phyloP scores from a whole-genome alignment of 2,888 invertebrate genomes.

The Xanthia icteritia region DNA sequence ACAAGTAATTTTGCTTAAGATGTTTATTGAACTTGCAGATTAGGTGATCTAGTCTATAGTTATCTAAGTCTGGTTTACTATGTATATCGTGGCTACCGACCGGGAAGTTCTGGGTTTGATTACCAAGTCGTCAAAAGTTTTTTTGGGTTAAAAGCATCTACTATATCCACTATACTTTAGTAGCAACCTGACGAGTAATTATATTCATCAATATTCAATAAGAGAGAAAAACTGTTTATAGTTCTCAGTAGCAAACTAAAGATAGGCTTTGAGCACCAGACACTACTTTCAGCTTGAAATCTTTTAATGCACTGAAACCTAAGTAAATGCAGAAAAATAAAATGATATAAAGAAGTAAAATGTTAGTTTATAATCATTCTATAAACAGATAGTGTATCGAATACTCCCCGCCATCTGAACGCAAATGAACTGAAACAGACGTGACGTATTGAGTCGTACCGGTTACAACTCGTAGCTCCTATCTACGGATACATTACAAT shows the following conservation, averaged over 20 bases:
- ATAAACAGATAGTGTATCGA: neutral
- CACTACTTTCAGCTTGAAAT: neutral
- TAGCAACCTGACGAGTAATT: too few species aligned
- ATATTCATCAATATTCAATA: too few species aligned
- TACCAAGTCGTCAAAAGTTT: neutral
- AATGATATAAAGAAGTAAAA: neutral
- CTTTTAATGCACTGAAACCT: neutral
- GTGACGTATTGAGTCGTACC: neutral
- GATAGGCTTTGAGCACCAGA: neutral
- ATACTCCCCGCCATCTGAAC: neutral
- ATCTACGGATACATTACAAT: conserved; percentile 25
- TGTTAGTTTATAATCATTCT: neutral
- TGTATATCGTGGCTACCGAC: neutral
- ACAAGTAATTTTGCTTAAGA: neutral
- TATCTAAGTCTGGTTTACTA: neutral
- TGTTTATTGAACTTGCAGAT: conserved; percentile 32
- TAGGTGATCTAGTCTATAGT: too few species aligned
- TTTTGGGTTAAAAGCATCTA: neutral
- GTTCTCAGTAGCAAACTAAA: neutral
- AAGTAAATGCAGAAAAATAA: neutral
- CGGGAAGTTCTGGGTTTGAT: neutral
- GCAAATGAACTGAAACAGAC: conserved; percentile 5
- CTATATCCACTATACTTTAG: neutral
- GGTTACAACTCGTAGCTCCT: conserved; percentile 1
- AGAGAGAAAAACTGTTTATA: neutral